Evolutionary conservation across 2,888 invertebrate species (phyloP), one percentile per base, ranked within the genome.

Genomic region (Drosophila demipolita): DNA sequence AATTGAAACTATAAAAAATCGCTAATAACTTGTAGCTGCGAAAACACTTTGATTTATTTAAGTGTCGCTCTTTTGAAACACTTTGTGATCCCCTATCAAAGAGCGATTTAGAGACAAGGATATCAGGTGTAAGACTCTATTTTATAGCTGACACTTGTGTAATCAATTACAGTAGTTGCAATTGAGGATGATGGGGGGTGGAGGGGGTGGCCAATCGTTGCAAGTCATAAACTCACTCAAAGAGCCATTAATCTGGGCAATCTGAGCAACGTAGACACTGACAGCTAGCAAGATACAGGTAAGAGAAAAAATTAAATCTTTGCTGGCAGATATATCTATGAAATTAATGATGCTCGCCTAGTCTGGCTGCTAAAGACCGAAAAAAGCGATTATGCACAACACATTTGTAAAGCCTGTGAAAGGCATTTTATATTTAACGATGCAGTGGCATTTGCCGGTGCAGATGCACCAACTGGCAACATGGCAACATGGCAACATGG

Each of bases 271-370:
- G 63, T 45, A 29, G 9, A 33, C 57, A 35, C 32, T 38, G 60
- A 23, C 76, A 67, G 61, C 12, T 68, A 58, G 54, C 6, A 42
- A 59, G 50, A 8, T 52, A 32, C 7, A 29, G 23, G 15, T 29
- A 29, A 5, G 17, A 53, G 45, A 38, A 35, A 20, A 42, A 17
- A 35, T 20, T 40, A 40, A 50, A 63, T 45, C 49, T 36, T 61
- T 75, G 66, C 75, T 62, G 33, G 67, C 42, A 66, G 84, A 75
- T 87, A 78, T 68, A 80, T 70, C 74, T 32, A 66, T 12, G 40
- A 73, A 80, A 87, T 84, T 80, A 80, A 82, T 80, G 85, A 87
- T 84, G 71, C 61, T 63, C 48, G 61, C 36, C 40, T 59, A 36
- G 40, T 55, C 55, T 63, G 61, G 33, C 33, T 29, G 42, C 40